Base-by-base conservation (phyloP, 2,797 vertebrate species). In the Amniataba percoides region DNA sequence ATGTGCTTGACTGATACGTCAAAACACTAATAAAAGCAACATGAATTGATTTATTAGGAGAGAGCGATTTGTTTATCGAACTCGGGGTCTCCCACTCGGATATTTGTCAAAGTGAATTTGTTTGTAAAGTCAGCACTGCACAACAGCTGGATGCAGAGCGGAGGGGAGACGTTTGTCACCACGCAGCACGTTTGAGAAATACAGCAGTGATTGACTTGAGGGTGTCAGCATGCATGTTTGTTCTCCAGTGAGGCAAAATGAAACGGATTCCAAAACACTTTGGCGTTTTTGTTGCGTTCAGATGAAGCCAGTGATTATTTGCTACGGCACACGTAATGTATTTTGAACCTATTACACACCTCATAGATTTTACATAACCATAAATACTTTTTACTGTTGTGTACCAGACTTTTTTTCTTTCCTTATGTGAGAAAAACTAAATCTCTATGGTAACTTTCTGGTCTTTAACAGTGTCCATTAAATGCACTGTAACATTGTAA, bases 11-110 rank as follows among this genome's bases (percentile, higher is more conserved):
- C 86, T 78, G 51, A 68, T 61, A 84, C 8, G 86, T 89, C 85
- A 92, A 93, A 91, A 92, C 89, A 91, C 64, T 79, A 87, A 92
- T 88, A 91, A 89, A 88, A 87, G 74, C 78, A 82, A 58, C 82
- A 82, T 78, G 59, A 74, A 87, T 64, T 89, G 83, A 88, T 86
- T 88, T 86, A 91, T 87, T 84, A 87, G 84, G 87, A 86, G 87
- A 74, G 76, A 64, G 39, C 2, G 58, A 81, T 78, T 80, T 93
- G 91, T 93, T 93, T 93, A 87, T 91, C 74, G 72, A 87, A 86
- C 69, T 69, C 0, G 40, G 74, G 79, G 71, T 91, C 83, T 80
- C 40, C 66, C 48, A 74, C 79, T 84, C 72, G 68, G 63, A 83
- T 86, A 82, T 93, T 91, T 87, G 85, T 89, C 82, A 88, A 75